A percentile compares a stretch with the other conserved stretches of the same genome.
These are phyloP conservation scores for Neoniphon sammara DNA, from an alignment of 2,797 vertebrate genomes.

Conservation along the genomic window DNA sequence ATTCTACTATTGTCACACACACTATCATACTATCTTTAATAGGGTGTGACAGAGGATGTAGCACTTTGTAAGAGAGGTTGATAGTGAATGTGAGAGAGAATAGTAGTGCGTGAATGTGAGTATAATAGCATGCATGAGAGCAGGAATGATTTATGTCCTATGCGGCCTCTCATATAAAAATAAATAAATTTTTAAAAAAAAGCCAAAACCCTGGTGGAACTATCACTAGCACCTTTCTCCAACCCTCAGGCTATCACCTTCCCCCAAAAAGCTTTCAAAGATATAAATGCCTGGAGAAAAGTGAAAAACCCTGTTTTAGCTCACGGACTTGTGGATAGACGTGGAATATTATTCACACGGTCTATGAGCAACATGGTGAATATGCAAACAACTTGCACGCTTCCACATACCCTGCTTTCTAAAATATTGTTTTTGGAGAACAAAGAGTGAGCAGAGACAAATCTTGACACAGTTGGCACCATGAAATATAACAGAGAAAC, in stretches of 20 bases:
- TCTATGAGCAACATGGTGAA: background rate
- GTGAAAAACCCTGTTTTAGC: background rate
- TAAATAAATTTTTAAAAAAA: too few species aligned
- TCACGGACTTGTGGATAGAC: background rate
- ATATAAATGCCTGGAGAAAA: background rate
- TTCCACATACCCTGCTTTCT: slow-evolving; percentile 1
- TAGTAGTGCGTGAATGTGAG: too few species aligned
- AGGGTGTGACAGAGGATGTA: too few species aligned
- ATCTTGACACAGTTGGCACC: slow-evolving; percentile 18
- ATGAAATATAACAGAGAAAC: slow-evolving; percentile 23
- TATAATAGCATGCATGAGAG: too few species aligned
- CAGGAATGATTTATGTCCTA: too few species aligned
- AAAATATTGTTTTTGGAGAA: slow-evolving; percentile 16
- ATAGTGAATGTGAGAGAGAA: too few species aligned
- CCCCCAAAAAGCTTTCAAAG: background rate
- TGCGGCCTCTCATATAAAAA: too few species aligned
- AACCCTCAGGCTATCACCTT: background rate
- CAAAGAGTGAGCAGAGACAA: slow-evolving; percentile 10
- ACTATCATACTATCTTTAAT: too few species aligned
- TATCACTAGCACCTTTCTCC: background rate
- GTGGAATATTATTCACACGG: background rate
- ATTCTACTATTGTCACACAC: too few species aligned
- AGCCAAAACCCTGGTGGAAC: too few species aligned
- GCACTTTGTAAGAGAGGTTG: too few species aligned
- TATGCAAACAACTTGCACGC: background rate